These are phyloP conservation scores for Nannoperca australis DNA, from an alignment of 2,797 vertebrate genomes.

Conservation along the genomic window DNA sequence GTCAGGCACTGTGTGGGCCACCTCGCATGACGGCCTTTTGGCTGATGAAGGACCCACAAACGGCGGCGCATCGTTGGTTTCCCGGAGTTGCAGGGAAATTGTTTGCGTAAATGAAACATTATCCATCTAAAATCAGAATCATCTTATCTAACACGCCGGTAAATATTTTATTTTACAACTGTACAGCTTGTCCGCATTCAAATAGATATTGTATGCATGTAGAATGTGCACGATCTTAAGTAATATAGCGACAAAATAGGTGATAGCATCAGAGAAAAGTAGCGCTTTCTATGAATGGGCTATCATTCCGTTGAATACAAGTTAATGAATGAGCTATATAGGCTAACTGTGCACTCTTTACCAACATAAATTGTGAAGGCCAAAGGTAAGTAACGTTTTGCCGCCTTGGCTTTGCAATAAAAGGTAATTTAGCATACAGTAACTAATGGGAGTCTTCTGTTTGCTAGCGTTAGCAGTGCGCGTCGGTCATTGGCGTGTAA, in stretches of 20 bases:
- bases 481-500: not conserved
- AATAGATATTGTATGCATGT: constrained; percentile 36
- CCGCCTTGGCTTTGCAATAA: rapidly evolving
- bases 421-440: not conserved
- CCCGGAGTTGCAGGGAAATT: not conserved
- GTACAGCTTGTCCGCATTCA: not conserved
- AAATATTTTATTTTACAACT: constrained; percentile 60
- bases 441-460: rapidly evolving
- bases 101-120: constrained; percentile 30
- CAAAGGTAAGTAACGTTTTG: rapidly evolving
- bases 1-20: constrained; percentile 61
- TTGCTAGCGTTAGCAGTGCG: constrained; percentile 31
- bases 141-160: constrained; percentile 79
- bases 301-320: not conserved
- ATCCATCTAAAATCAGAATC: constrained; percentile 81
- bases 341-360: too few species aligned
- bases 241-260: not conserved
- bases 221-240: rapidly evolving
- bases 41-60: constrained; percentile 65
- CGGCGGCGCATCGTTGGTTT: constrained; percentile 60
- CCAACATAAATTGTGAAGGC: rapidly evolving
- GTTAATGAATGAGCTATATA: rapidly evolving
- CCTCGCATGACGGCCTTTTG: constrained; percentile 8
- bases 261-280: constrained; percentile 31
- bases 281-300: constrained; percentile 73